Percentiles rank a stretch among this genome's conserved stretches.
Conservation (phyloP, 1,140 invertebrate genomes). For the Drosophila parabipectinata region DNA sequence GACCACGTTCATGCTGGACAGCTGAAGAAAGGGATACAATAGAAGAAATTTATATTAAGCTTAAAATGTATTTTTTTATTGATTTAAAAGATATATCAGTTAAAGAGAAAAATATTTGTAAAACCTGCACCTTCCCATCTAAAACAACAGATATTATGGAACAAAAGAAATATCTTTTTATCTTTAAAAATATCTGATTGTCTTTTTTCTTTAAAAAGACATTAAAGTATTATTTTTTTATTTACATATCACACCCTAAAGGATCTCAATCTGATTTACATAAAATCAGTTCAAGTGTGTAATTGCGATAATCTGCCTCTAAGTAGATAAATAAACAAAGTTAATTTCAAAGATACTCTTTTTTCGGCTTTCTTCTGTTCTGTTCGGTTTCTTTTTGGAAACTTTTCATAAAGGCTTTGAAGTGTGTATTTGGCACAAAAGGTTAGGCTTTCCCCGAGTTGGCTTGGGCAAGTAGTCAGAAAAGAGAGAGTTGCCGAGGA, state of each 20-base stretch:
- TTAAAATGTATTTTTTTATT: not conserved
- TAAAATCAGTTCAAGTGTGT: constrained; percentile 81
- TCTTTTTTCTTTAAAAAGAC: not conserved
- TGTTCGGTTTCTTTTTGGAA: constrained; percentile 3
- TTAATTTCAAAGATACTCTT: constrained; percentile 78
- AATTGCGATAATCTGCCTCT: constrained; percentile 84
- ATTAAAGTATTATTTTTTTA: not conserved
- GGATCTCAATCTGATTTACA: constrained; percentile 47
- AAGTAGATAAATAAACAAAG: constrained; percentile 84
- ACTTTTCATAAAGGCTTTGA: constrained; percentile 3
- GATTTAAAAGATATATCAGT: not conserved
- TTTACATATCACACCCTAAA: not conserved
- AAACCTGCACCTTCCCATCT: too few species aligned
- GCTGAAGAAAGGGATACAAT: constrained; percentile 86
- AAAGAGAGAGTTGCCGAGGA: constrained; percentile 28
- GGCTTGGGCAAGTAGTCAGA: constrained; percentile 28
- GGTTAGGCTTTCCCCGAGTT: constrained; percentile 12
- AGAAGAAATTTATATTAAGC: not conserved
- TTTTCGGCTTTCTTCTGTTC: not conserved
- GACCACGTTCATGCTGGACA: constrained; percentile 98
- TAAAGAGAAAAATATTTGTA: too few species aligned
- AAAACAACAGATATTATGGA: too few species aligned
- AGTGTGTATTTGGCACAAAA: constrained; percentile 11
- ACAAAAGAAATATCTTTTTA: too few species aligned
- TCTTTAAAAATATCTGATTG: not conserved